phyloP scores from a whole-genome alignment of 2,113 vertebrate genomes.

The Tupaia chinensis region DNA sequence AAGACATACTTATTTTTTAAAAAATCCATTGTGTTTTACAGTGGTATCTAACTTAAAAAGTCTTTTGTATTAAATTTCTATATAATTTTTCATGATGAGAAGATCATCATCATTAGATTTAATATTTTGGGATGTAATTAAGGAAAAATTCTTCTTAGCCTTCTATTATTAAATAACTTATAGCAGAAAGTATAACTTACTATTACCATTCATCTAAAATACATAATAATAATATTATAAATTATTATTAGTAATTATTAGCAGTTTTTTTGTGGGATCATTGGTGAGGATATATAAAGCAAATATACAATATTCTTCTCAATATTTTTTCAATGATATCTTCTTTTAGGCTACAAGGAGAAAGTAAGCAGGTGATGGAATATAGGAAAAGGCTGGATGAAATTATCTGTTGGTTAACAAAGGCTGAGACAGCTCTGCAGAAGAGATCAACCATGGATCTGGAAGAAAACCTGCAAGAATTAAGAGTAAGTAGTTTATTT shows the following conservation, averaged over 20 bases:
- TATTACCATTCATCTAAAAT: background rate
- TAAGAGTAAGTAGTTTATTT: constrained; percentile 88
- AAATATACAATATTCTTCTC: background rate
- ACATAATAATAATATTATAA: background rate
- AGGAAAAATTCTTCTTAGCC: background rate
- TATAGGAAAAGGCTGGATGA: constrained; percentile 89
- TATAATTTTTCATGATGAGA: background rate
- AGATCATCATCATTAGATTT: constrained; percentile 1
- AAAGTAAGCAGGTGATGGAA: constrained; percentile 88
- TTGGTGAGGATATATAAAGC: background rate
- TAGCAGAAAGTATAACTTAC: background rate
- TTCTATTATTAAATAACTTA: background rate
- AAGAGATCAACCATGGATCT: constrained; percentile 84
- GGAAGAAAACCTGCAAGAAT: constrained; percentile 89
- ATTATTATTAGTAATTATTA: background rate
- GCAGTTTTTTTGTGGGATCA: background rate
- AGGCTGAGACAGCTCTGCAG: constrained; percentile 87
- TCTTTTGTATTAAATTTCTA: background rate
- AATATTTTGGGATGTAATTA: constrained; percentile 33
- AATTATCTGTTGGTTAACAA: constrained; percentile 91
- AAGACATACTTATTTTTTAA: background rate
- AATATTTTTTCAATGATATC: constrained; percentile 25
- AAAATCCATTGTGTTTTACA: background rate
- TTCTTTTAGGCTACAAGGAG: constrained; percentile 89
- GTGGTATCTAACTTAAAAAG: constrained; percentile 2